A percentile compares a stretch with the other conserved stretches of the same genome.
These are phyloP conservation scores for Passer domesticus DNA, from an alignment of 2,113 vertebrate species.

Conservation along the genomic window DNA sequence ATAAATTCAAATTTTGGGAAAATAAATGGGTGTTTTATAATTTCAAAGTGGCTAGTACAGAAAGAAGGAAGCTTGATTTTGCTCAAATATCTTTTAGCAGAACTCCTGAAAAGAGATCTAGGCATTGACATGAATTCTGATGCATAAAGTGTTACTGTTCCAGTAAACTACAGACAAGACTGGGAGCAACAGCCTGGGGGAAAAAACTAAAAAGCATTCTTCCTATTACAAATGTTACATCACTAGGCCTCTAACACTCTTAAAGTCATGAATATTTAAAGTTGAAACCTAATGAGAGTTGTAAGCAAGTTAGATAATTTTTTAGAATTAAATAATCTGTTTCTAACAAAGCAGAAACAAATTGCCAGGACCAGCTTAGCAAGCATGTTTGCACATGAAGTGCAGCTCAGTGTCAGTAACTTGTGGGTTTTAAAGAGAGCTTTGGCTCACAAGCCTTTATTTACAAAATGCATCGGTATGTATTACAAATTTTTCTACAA, in stretches of 20 bases:
- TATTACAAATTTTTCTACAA: neutral
- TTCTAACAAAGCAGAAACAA: neutral
- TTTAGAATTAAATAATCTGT: neutral
- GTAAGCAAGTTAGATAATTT: neutral
- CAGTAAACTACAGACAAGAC: neutral
- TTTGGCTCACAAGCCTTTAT: neutral
- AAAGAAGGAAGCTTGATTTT: neutral
- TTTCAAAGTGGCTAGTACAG: neutral
- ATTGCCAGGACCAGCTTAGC: rapidly evolving
- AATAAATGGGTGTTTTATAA: neutral
- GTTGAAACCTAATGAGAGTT: neutral
- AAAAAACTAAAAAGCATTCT: neutral
- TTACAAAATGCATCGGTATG: neutral
- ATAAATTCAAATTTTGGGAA: neutral
- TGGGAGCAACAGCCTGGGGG: neutral
- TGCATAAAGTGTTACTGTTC: neutral
- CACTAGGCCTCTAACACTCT: neutral
- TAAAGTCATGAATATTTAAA: neutral
- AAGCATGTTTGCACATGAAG: rapidly evolving
- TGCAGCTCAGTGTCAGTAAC: neutral
- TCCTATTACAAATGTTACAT: neutral
- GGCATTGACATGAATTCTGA: neutral
- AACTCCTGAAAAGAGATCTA: neutral
- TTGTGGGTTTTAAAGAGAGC: neutral
- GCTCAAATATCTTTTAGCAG: neutral